Base-by-base conservation (phyloP, 2,888 invertebrate genomes). In the Torymus texanus region DNA sequence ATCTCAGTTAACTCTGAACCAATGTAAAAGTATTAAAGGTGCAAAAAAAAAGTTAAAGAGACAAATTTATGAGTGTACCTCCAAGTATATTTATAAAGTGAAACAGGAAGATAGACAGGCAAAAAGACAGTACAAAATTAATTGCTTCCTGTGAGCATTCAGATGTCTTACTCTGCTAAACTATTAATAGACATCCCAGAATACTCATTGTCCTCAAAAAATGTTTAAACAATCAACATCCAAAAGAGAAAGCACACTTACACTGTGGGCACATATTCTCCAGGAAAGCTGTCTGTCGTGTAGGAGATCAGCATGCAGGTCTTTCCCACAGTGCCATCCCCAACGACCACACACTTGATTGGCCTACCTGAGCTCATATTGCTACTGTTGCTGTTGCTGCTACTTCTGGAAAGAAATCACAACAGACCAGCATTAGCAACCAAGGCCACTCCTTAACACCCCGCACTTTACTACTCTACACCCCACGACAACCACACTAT, bases 191-290 rank as follows among this genome's bases (percentile, higher is more conserved):
- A 84, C 82, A 82, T 71, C 63, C 56, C 55, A 77, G 61, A 61
- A 65, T 74, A 55, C 50, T 41, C 41, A 41, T 41, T 8, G 41
- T 41, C 41, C 41, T 41, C 8, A 8, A 8, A 41, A 41, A 61
- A 62, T 16, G 14, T 72, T 65, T 53, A 16, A 66, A 78, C 18
- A 78, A 56, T 55, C 14, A 14, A 58, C n/a, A 13, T 58, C 50
- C n/a, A 8, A 68, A 21, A 16, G n/a, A 65, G 21, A 13, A 76
- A 61, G 51, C 56, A 53, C 85, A 94, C 96, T 95, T 92, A 97
- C 97, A 97, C 97, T 90, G 97, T 97, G 86, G 97, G 97, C 86
- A 97, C 96, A 93, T 97, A 97, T 94, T 97, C 97, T 83, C 96
- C 96, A 76, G 97, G 97, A 93, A 97, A 97, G 92, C 95, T 96